These are phyloP conservation scores for Cosmopolites sordidus DNA, from an alignment of 2,888 invertebrate species.

Conservation along the genomic window DNA sequence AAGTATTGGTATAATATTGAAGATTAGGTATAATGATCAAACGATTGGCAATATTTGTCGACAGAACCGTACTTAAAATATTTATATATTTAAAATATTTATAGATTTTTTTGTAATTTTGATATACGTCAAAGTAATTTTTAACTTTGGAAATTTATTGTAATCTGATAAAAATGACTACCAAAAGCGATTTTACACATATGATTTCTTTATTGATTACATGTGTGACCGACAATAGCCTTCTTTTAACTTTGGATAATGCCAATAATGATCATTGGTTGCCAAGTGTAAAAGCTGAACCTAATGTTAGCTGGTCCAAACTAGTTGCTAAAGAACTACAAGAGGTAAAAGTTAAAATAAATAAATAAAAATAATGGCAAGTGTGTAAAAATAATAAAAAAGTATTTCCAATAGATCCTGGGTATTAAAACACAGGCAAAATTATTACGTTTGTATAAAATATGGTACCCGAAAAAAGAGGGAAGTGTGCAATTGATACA, in stretches of 20 bases:
- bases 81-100: too few species aligned
- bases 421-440: conserved; percentile 26
- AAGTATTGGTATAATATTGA: too few species aligned
- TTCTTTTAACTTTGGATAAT: conserved; percentile 37
- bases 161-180: neutral
- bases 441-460: conserved; percentile 36
- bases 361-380: too few species aligned
- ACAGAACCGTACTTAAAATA: too few species aligned
- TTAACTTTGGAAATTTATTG: neutral
- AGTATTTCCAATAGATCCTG: conserved; percentile 31
- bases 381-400: too few species aligned
- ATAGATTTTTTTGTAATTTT: too few species aligned
- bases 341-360: conserved; percentile 39
- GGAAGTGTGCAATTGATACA: conserved; percentile 33
- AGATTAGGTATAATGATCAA: too few species aligned
- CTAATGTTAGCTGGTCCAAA: conserved; percentile 34
- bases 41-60: too few species aligned
- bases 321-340: conserved; percentile 35
- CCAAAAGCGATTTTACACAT: conserved; percentile 29
- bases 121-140: too few species aligned
- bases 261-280: conserved; percentile 40
- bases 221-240: conserved; percentile 37
- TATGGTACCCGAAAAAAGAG: conserved; percentile 35
- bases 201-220: conserved; percentile 37
- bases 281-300: conserved; percentile 35